These are phyloP conservation scores for Caenorhabditis parvicauda DNA, from an alignment of 2,888 invertebrate genomes.

Conservation along the genomic window DNA sequence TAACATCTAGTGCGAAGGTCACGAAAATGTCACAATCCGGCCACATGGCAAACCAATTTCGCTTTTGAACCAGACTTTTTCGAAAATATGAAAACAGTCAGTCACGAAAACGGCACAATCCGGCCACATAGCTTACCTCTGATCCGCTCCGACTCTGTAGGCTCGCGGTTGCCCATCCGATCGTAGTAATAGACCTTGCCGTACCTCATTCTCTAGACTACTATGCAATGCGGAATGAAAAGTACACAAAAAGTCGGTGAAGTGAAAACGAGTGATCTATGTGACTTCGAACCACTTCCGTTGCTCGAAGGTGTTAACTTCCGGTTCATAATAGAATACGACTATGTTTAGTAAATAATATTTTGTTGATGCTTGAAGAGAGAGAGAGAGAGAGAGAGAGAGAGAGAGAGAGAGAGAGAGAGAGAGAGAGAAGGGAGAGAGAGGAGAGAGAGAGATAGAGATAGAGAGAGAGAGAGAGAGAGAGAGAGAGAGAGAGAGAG, in stretches of 20 bases:
- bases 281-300: conserved; percentile 16
- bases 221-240: neutral
- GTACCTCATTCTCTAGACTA: conserved; percentile 41
- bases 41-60: neutral
- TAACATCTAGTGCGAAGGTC: too few species aligned
- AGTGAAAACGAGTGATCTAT: conserved; percentile 6
- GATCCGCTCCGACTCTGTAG: conserved; percentile 34
- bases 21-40: neutral
- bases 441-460: too few species aligned
- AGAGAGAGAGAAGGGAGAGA: too few species aligned
- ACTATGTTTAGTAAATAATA: too few species aligned
- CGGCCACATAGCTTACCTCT: conserved; percentile 12
- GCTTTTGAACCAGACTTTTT: too few species aligned
- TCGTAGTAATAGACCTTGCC: conserved; percentile 58
- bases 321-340: too few species aligned
- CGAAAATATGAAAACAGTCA: neutral
- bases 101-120: neutral
- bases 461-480: too few species aligned
- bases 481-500: too few species aligned
- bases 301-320: neutral
- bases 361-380: too few species aligned
- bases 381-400: too few species aligned
- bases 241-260: too few species aligned
- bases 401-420: too few species aligned
- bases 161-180: conserved; percentile 52